Conservation (phyloP, 1,140 invertebrate species). For the Magallana ariakensis region DNA sequence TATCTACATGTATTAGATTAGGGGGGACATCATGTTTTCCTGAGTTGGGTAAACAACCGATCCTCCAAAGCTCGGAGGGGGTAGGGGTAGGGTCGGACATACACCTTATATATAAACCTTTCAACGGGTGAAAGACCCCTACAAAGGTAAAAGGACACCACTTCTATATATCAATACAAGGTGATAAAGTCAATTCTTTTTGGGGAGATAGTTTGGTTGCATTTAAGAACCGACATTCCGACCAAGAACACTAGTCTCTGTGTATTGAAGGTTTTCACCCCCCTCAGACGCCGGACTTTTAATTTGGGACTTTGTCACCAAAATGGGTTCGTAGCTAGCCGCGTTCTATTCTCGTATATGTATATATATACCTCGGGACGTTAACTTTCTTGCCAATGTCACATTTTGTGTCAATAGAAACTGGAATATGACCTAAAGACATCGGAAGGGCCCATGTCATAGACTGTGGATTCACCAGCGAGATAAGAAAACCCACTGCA, state of each 20-base stretch:
- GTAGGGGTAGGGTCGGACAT: too few relatives aligned
- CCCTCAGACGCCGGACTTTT: background rate
- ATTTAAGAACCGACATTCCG: background rate
- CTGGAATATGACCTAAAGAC: conserved; percentile 20
- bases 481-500: background rate
- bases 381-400: background rate
- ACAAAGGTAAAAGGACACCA: background rate
- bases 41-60: too few relatives aligned
- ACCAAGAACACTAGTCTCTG: background rate
- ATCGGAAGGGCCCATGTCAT: background rate
- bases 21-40: too few relatives aligned
- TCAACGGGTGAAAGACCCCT: too few relatives aligned
- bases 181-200: background rate
- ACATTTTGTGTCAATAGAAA: background rate
- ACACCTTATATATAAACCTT: too few relatives aligned
- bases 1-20: too few relatives aligned
- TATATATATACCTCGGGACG: background rate
- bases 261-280: background rate
- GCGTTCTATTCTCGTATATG: too few relatives aligned
- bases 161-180: background rate
- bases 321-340: too few relatives aligned
- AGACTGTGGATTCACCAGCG: background rate
- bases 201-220: background rate
- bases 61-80: too few relatives aligned
- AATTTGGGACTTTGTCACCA: background rate